Evolutionary conservation across 2,888 invertebrate genomes (phyloP).

Genomic region (Sipha maydis): DNA sequence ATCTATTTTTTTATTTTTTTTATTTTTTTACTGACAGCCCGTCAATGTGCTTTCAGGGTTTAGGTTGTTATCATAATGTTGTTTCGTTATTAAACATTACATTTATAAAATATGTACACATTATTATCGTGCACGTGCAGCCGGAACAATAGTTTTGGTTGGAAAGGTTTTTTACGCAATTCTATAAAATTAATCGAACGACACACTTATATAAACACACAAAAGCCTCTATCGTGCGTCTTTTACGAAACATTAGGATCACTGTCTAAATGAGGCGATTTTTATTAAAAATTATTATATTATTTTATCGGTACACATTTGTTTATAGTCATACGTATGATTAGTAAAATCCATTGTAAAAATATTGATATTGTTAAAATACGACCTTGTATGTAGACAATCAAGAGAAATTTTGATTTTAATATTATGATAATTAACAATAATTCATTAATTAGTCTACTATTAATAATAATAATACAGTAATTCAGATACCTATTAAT

Average conservation of each 20-base stretch:
- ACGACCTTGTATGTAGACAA: no score
- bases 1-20: not conserved
- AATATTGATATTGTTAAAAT: not conserved
- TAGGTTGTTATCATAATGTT: not conserved
- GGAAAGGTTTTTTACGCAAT: not conserved
- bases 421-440: not conserved
- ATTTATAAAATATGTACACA: not conserved
- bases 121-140: not conserved
- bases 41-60: not conserved
- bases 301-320: not conserved
- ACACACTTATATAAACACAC: no score
- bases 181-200: not conserved
- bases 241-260: not conserved
- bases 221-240: no score
- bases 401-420: not conserved
- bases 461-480: not conserved
- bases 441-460: not conserved
- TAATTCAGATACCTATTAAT: not conserved
- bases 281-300: not conserved
- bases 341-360: not conserved
- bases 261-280: not conserved
- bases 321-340: not conserved
- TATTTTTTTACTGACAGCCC: conserved; percentile 11
- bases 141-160: conserved; percentile 5
- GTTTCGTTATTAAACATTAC: conserved; percentile 2